Evolutionary conservation across 2,113 vertebrate genomes (phyloP).

Genomic region (Hiodon tergisus): DNA sequence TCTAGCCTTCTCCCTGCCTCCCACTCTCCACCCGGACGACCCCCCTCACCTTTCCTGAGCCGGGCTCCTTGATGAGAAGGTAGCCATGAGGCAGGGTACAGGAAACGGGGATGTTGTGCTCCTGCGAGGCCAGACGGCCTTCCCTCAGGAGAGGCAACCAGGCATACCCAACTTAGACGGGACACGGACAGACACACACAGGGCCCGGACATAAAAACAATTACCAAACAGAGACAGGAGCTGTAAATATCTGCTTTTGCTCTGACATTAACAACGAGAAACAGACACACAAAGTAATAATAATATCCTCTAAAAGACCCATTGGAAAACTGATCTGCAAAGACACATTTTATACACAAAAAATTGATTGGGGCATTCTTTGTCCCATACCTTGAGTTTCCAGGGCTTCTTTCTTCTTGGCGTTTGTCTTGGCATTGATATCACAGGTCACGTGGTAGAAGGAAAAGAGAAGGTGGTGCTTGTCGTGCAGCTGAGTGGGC

Average conservation of each 20-base stretch:
- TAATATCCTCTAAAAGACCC: too few relatives aligned
- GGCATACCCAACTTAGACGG: constrained; percentile 79
- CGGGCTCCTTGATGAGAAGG: constrained; percentile 77
- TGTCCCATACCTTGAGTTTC: constrained; percentile 80
- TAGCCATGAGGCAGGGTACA: constrained; percentile 80
- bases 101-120: constrained; percentile 81
- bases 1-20: background rate
- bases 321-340: too few relatives aligned
- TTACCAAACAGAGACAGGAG: background rate
- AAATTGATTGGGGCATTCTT: background rate
- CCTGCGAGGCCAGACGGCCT: constrained; percentile 80
- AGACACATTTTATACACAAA: background rate
- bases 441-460: constrained; percentile 97
- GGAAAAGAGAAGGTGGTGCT: constrained; percentile 95
- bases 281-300: too few relatives aligned
- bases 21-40: background rate
- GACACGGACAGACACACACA: constrained; percentile 13
- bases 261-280: background rate
- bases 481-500: constrained; percentile 90
- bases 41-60: constrained; percentile 74
- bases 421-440: constrained; percentile 93
- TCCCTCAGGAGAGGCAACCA: constrained; percentile 89
- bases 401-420: constrained; percentile 92
- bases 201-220: background rate
- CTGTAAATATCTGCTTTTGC: background rate